Conservation (phyloP, 2,888 invertebrate species). For the Lycophotia porphyrea region DNA sequence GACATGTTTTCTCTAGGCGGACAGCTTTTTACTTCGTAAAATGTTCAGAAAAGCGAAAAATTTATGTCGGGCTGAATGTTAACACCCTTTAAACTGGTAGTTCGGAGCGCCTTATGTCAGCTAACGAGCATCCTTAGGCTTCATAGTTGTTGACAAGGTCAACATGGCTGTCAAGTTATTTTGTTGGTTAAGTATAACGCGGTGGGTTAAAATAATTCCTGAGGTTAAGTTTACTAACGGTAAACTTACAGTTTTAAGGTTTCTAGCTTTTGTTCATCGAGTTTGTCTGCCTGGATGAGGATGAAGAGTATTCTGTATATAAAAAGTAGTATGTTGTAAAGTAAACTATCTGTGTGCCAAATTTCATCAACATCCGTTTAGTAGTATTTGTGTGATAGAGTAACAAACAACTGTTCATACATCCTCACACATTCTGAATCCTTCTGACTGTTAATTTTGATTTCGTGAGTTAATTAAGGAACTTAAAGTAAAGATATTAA, state of each 20-base stretch:
- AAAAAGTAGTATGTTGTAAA: background rate
- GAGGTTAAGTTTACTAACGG: no score
- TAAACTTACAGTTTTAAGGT: background rate
- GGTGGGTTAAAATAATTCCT: background rate
- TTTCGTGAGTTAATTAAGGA: background rate
- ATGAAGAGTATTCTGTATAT: background rate
- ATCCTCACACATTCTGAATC: background rate
- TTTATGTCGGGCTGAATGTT: slow-evolving; percentile 73
- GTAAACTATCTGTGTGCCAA: background rate
- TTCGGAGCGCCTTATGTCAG: slow-evolving; percentile 58
- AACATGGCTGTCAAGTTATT: slow-evolving; percentile 14
- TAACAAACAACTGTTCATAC: background rate
- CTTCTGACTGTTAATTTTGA: background rate
- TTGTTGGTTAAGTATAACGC: slow-evolving; percentile 1
- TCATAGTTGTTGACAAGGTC: slow-evolving; percentile 26
- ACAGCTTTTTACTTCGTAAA: slow-evolving; percentile 71
- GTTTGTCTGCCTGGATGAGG: background rate
- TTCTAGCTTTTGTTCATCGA: background rate
- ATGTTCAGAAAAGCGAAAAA: slow-evolving; percentile 73
- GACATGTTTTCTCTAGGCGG: slow-evolving; percentile 66
- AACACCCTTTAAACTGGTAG: slow-evolving; percentile 73
- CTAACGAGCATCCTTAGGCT: slow-evolving; percentile 62
- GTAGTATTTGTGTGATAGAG: background rate
- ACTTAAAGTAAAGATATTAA: slow-evolving; percentile 7
- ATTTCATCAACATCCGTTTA: background rate